These are phyloP conservation scores for Chrysolophus pictus DNA, from an alignment of 2,797 vertebrate genomes.

Conservation along the genomic window DNA sequence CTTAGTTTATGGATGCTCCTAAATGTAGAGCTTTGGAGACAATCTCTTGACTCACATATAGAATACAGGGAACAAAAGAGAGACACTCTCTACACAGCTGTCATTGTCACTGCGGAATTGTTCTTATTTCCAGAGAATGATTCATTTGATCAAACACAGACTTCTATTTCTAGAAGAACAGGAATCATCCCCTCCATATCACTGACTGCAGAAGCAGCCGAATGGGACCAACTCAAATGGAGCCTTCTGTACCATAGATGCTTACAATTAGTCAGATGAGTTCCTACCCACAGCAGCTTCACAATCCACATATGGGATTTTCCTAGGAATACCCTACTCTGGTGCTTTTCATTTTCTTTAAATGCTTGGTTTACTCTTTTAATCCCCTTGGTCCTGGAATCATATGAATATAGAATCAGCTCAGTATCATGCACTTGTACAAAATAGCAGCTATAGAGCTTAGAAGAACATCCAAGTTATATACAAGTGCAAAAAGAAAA, in stretches of 20 bases:
- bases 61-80: background rate
- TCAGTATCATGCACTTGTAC: background rate
- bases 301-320: background rate
- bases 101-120: background rate
- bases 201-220: background rate
- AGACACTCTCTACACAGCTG: background rate
- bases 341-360: background rate
- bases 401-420: background rate
- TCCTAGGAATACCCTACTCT: background rate
- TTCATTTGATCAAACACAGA: background rate
- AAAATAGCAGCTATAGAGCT: background rate
- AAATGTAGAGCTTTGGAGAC: background rate
- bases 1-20: background rate
- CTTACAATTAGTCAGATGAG: background rate
- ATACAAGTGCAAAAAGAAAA: background rate
- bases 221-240: background rate
- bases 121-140: background rate
- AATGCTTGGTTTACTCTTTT: background rate
- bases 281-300: background rate
- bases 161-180: background rate
- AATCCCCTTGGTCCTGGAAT: background rate
- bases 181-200: fast-evolving
- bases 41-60: background rate
- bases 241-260: background rate
- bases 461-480: background rate